Evolutionary conservation across 2,113 vertebrate genomes (phyloP), one percentile per base, ranked within the genome.

Genomic region (Athene cunicularia): DNA sequence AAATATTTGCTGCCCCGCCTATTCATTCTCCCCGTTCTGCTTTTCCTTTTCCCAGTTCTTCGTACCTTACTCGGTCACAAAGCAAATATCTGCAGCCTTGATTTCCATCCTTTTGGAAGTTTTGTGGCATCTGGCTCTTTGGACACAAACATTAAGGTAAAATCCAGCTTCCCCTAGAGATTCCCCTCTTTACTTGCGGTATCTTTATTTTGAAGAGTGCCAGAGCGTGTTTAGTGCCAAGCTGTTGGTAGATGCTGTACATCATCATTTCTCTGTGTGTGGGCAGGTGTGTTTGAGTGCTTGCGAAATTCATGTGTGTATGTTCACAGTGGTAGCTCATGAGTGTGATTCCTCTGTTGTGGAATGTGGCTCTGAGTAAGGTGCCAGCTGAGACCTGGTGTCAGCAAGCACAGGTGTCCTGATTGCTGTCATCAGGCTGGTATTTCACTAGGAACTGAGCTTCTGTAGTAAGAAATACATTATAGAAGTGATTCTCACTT

Each of bases 61-160:
- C 98, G 99, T 60, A 99, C 98, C 3, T 96, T 99, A 85, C 98
- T 98, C 74, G 99, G 99, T 81, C 99, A 99, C 97, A 99, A 99
- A 96, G 98, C 99, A 2, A 99, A 98, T 93, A 98, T 99, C 94
- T 99, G 99, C 97, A 99, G 99, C 95, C 98, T 99, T 67, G 99
- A 99, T 76, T 99, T 99, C 94, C 99, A 99, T 86, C 99, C 99
- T 0, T 99, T 98, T 19, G 99, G 99, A 68, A 98, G 99, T 66
- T 99, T 99, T 80, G 98, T 99, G 49, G 99, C 99, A 26, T 99
- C 99, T 1, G 99, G 99, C 26, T 99, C 99, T 52, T 97, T 99
- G 98, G 99, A 99, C 97, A 99, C 99, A 7, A 99, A 99, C 90
- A 99, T 99, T 90, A 99, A 99, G 99, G 99, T 99, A 94, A 97